Evolutionary conservation across 2,797 vertebrate species (phyloP).

Genomic region (Micrastur ruficollis): DNA sequence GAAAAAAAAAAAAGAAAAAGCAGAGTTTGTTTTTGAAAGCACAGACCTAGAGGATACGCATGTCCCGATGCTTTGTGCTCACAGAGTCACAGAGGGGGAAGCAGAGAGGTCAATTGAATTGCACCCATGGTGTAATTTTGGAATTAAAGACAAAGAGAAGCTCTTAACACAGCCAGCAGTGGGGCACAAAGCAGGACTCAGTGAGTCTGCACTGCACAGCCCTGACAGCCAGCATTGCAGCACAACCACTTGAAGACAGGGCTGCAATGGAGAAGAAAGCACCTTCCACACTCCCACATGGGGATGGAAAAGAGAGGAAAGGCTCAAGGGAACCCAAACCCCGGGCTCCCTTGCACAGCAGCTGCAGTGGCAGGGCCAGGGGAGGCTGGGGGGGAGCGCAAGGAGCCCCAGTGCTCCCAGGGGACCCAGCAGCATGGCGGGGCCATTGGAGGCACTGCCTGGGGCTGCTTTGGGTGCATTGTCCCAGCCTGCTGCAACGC

Average conservation of each 20-base stretch:
- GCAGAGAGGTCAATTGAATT: background rate
- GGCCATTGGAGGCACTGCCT: background rate
- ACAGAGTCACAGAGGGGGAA: background rate
- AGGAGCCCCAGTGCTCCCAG: background rate
- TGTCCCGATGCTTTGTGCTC: fast-evolving
- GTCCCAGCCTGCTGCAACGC: fast-evolving
- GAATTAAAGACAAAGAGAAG: background rate
- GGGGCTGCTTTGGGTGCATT: fast-evolving
- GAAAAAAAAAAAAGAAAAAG: background rate
- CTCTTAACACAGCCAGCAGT: background rate
- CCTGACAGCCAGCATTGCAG: fast-evolving
- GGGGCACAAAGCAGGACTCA: background rate
- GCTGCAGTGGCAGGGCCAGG: background rate
- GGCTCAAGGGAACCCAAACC: background rate
- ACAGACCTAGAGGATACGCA: background rate
- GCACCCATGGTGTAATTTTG: background rate
- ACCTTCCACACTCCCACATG: background rate
- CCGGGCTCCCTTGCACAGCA: fast-evolving
- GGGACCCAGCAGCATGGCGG: fast-evolving
- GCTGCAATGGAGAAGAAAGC: background rate
- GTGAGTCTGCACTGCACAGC: background rate
- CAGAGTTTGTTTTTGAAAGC: background rate
- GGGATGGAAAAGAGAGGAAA: background rate
- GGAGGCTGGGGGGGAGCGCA: background rate
- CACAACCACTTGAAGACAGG: background rate